These are phyloP conservation scores for Morinoia aosen DNA, from an alignment of 2,888 invertebrate genomes.

Conservation along the genomic window DNA sequence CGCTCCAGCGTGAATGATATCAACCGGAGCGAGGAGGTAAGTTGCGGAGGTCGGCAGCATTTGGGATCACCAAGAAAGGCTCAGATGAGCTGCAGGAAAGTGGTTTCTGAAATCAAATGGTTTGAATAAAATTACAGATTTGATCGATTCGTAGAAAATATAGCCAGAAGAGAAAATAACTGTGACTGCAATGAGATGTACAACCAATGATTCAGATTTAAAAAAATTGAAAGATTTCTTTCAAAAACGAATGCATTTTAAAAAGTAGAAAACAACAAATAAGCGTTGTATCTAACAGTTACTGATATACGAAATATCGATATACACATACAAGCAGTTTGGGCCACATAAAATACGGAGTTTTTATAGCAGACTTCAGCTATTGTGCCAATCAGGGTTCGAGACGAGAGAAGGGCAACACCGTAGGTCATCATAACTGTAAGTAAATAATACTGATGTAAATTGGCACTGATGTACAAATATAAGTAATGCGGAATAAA, in stretches of 20 bases:
- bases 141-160: neutral
- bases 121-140: neutral
- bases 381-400: neutral
- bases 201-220: neutral
- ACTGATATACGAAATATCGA: too few species aligned
- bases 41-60: neutral
- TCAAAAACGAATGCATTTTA: neutral
- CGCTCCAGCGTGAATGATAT: conserved; percentile 21
- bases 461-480: too few species aligned
- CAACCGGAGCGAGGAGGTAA: neutral
- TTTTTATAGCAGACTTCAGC: too few species aligned
- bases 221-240: neutral
- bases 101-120: neutral
- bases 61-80: neutral
- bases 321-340: too few species aligned
- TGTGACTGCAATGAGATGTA: neutral
- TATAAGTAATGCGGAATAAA: too few species aligned
- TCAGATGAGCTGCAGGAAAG: neutral
- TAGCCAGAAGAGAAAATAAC: neutral
- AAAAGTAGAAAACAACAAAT: too few species aligned
- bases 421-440: neutral
- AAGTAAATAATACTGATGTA: too few species aligned
- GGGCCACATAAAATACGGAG: too few species aligned
- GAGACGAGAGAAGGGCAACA: neutral
- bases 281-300: too few species aligned